A percentile compares a stretch with the other conserved stretches of the same genome.
Evolutionary conservation across 2,888 invertebrate species (phyloP).

Genomic region (Meteorus colon): DNA sequence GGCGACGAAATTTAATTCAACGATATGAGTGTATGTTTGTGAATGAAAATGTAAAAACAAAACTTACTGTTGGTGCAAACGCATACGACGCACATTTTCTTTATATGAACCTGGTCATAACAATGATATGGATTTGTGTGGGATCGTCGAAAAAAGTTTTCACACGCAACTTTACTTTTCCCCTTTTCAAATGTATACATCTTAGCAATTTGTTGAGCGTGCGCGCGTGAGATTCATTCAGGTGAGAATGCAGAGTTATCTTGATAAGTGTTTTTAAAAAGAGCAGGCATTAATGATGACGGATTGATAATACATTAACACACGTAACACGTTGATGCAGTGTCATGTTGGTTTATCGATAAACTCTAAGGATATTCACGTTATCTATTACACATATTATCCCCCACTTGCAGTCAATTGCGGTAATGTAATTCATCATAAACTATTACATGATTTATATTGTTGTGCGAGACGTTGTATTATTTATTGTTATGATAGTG

Average conservation of each 20-base stretch:
- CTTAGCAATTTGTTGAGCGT: slow-evolving; percentile 32
- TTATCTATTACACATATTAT: background rate
- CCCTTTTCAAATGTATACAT: background rate
- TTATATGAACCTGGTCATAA: background rate
- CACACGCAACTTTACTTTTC: background rate
- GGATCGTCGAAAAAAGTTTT: background rate
- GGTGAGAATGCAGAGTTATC: slow-evolving; percentile 32
- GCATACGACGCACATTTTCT: background rate
- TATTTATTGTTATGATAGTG: background rate
- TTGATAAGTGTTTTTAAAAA: slow-evolving; percentile 37
- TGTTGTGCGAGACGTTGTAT: background rate
- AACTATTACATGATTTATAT: background rate
- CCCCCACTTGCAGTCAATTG: background rate
- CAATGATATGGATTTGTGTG: background rate
- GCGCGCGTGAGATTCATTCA: slow-evolving; percentile 19
- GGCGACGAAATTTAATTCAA: background rate
- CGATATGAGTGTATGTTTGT: background rate
- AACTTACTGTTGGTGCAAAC: background rate
- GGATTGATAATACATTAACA: slow-evolving; percentile 38
- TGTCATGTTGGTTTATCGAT: slow-evolving; percentile 1
- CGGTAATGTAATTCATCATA: background rate
- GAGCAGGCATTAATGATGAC: slow-evolving; percentile 42
- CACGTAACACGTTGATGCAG: slow-evolving; percentile 1
- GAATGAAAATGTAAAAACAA: background rate
- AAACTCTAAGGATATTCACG: background rate